These are phyloP conservation scores for Engraulis encrasicolus DNA, from an alignment of 2,113 vertebrate species.

Conservation along the genomic window DNA sequence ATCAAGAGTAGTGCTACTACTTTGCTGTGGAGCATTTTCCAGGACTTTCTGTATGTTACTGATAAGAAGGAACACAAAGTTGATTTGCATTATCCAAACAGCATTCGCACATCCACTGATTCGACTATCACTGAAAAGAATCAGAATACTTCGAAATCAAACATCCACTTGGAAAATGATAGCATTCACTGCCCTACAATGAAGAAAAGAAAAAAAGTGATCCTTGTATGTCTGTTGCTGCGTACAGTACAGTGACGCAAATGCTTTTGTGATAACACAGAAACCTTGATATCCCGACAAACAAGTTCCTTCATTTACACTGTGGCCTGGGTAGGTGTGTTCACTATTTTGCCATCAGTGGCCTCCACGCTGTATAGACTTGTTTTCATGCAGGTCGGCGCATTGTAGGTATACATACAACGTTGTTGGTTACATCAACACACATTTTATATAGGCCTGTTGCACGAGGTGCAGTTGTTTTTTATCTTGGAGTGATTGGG, in stretches of 20 bases:
- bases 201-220: background rate
- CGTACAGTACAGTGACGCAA: background rate
- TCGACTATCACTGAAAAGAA: background rate
- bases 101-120: background rate
- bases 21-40: background rate
- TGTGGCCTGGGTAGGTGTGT: background rate
- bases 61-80: background rate
- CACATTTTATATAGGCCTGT: background rate
- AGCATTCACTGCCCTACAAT: background rate
- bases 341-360: background rate
- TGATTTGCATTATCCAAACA: background rate
- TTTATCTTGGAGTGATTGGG: no score
- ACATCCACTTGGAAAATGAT: background rate
- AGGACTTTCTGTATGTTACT: background rate
- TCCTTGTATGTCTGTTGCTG: background rate
- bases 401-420: background rate
- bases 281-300: constrained; percentile 4
- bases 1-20: background rate
- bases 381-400: background rate
- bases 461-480: background rate
- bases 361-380: background rate
- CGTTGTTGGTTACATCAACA: background rate
- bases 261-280: background rate
- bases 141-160: background rate
- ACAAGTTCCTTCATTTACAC: background rate